Evolutionary conservation across 2,797 vertebrate genomes (phyloP).

Genomic region (Tiaroga cobitis): DNA sequence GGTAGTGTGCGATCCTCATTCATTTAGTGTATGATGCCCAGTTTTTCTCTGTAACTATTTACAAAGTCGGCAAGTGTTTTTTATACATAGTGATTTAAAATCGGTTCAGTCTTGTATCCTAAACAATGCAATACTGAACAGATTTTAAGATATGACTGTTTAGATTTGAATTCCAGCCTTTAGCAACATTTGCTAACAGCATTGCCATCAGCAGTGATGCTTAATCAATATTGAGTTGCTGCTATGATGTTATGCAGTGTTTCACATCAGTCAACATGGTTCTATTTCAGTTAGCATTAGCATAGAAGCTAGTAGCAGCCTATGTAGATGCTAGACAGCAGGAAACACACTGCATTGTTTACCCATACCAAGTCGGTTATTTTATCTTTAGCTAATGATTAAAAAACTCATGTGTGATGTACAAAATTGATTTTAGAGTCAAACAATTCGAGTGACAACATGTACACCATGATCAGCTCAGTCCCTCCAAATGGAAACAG

Average conservation of each 20-base stretch:
- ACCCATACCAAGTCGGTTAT: conserved; percentile 6
- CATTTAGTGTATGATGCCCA: background rate
- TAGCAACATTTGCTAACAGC: background rate
- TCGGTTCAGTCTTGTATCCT: background rate
- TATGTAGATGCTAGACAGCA: background rate
- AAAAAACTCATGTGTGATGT: conserved; percentile 15
- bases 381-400: conserved; percentile 52
- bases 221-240: background rate
- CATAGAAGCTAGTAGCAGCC: background rate
- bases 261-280: background rate
- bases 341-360: background rate
- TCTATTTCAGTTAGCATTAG: background rate
- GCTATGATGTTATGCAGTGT: background rate
- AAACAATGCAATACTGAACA: background rate
- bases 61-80: background rate
- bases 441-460: conserved; percentile 98
- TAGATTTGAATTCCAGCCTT: background rate
- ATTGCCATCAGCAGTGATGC: background rate
- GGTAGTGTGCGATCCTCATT: background rate
- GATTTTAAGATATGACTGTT: background rate
- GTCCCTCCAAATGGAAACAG: conserved; percentile 93
- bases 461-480: conserved; percentile 98
- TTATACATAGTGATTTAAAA: background rate
- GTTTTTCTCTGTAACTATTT: background rate
- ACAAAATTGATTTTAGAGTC: conserved; percentile 84